A percentile compares a stretch with the other conserved stretches of the same genome.
These are phyloP conservation scores for Patagioenas fasciata DNA, from an alignment of 2,113 vertebrate species.

Conservation along the genomic window DNA sequence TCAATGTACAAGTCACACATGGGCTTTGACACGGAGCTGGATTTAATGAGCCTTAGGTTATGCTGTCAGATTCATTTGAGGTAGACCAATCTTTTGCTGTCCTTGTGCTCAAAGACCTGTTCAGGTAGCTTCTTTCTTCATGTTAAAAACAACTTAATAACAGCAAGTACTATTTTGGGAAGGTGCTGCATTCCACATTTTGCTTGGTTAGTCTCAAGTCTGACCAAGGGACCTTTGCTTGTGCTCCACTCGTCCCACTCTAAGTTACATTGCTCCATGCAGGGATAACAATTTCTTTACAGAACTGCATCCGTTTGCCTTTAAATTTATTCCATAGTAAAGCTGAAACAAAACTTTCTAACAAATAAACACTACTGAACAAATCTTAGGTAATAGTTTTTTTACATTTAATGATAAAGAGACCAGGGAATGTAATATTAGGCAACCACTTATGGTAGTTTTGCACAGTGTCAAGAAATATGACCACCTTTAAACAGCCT, in stretches of 20 bases:
- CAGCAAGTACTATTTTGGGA: neutral
- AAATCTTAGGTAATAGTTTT: neutral
- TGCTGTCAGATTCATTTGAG: neutral
- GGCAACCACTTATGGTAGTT: neutral
- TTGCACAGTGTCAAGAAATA: neutral
- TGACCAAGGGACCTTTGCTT: neutral
- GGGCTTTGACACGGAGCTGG: neutral
- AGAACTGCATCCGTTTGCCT: neutral
- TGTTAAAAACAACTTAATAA: neutral
- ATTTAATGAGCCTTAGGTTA: neutral
- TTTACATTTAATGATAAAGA: neutral
- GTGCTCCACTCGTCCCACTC: neutral
- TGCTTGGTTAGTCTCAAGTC: neutral
- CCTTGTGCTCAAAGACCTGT: neutral
- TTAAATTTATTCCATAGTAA: neutral
- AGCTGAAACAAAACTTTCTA: neutral
- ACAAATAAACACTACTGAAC: neutral
- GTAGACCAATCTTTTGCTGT: neutral
- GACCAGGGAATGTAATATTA: neutral
- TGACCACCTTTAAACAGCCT: neutral
- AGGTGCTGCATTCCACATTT: neutral
- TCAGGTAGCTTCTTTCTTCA: neutral
- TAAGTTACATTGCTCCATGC: accelerated
- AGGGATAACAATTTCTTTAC: neutral
- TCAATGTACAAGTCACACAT: neutral